A percentile compares a stretch with the other conserved stretches of the same genome.
phyloP scores from a whole-genome alignment of 2,113 vertebrate genomes.

The Sciurus niger region DNA sequence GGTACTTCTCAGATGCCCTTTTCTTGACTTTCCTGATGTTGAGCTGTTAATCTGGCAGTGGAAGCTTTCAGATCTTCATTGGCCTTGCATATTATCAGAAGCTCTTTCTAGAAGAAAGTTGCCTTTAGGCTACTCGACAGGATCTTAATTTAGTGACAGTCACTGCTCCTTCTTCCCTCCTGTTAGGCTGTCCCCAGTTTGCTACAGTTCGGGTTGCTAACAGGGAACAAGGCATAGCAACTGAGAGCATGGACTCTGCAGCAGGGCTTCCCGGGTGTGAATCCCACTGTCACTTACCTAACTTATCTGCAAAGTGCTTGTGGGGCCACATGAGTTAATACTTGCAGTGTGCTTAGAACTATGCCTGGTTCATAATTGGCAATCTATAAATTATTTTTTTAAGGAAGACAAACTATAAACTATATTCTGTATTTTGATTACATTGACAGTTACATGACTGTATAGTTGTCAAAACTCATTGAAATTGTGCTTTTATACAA shows the following conservation, averaged over 20 bases:
- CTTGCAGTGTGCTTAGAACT: neutral
- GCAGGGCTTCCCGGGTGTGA: neutral
- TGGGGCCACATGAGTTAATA: neutral
- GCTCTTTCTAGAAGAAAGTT: neutral
- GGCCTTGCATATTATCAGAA: neutral
- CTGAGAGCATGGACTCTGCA: neutral
- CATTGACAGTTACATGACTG: neutral
- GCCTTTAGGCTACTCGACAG: neutral
- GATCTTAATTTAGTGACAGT: neutral
- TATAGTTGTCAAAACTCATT: slow-evolving; percentile 22
- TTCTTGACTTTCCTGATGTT: neutral
- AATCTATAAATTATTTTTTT: neutral
- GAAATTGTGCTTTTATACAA: neutral
- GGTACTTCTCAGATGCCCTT: neutral
- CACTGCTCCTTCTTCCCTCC: neutral
- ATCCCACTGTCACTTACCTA: neutral
- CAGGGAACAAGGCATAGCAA: neutral
- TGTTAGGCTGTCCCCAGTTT: neutral
- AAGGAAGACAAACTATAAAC: neutral
- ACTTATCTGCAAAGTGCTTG: neutral
- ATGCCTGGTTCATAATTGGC: neutral
- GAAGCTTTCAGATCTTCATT: neutral
- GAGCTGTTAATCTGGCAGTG: neutral
- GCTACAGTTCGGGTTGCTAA: neutral
- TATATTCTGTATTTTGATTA: neutral